Base-by-base conservation (phyloP, 53 echinoderm and acorn worm species). In the Actinopyga echinites region DNA sequence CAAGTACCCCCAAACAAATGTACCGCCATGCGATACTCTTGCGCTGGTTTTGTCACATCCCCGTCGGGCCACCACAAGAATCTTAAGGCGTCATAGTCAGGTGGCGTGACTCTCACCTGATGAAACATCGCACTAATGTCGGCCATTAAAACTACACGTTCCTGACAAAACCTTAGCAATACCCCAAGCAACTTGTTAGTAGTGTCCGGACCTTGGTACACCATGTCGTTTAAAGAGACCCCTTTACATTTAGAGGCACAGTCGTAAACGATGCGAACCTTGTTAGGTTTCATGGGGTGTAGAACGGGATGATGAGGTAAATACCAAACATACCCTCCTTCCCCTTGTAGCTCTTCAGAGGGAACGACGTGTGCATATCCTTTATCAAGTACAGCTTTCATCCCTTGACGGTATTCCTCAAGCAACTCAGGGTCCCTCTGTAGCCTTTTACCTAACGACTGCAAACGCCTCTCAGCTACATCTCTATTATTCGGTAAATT, bases 291-390 rank as follows among this genome's bases (percentile, higher is more conserved):
- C 49, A n/a, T 26, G 40, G 89, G 84, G 22, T 83, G 74, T 22
- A 62, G 36, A 8, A 88, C 88, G 1, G 65, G 63, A 42, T 88
- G 88, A 54, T 88, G 88, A 32, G 88, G 88, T 30, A 88, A 52
- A 37, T 88, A 85, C 64, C 74, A 89, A 35, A 80, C 64, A 30
- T 20, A 6, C 1, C 56, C 52, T 6, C 17, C 56, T 31, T 33
- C 29, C 7, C 34, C 40, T 1, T 62, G 9, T 20, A 34, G 7
- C 36, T 82, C 82, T 24, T 19, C 56, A 8, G 24, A 28, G 3
- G 35, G 15, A 24, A 79, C 56, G 29, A 55, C 15, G 8, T 79
- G 56, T 25, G 79, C 79, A 79, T 56, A 79, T 11, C 56, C 79
- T 29, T 56, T 54, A 8, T 11, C 26, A 3, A 79, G 28, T 11